Conservation (phyloP, 1,140 invertebrate species). For the Octopus bimaculoides region DNA sequence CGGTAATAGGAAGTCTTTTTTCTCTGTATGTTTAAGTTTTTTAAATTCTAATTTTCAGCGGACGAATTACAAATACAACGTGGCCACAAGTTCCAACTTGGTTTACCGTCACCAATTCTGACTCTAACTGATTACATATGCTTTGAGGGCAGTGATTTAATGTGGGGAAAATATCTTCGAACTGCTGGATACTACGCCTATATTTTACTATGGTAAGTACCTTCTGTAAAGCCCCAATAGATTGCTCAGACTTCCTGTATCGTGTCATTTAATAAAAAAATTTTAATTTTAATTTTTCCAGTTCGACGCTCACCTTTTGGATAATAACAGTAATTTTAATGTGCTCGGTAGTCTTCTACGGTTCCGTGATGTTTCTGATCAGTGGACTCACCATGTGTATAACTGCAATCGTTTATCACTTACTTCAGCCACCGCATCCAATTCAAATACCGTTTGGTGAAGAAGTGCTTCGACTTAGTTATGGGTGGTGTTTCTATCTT, state of each 20-base stretch:
- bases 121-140: conserved; percentile 38
- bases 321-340: conserved; percentile 38
- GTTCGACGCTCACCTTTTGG: conserved; percentile 46
- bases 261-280: background rate
- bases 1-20: too few species aligned
- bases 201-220: conserved; percentile 41
- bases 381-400: conserved; percentile 40
- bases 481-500: conserved; percentile 47
- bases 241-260: background rate
- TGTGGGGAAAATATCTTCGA: conserved; percentile 37
- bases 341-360: conserved; percentile 40
- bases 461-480: conserved; percentile 27
- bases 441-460: conserved; percentile 35
- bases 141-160: conserved; percentile 35
- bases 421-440: conserved; percentile 27
- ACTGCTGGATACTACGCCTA: conserved; percentile 36
- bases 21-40: background rate
- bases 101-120: conserved; percentile 40
- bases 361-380: conserved; percentile 32
- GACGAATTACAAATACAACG: conserved; percentile 21
- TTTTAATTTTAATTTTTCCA: conserved; percentile 23
- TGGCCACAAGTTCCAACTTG: conserved; percentile 28
- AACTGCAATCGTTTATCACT: conserved; percentile 38
- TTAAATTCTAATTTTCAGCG: conserved; percentile 26
- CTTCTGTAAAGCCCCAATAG: background rate